phyloP scores from a whole-genome alignment of 2,113 vertebrate species.

The Rhegmatorhina hoffmannsi region DNA sequence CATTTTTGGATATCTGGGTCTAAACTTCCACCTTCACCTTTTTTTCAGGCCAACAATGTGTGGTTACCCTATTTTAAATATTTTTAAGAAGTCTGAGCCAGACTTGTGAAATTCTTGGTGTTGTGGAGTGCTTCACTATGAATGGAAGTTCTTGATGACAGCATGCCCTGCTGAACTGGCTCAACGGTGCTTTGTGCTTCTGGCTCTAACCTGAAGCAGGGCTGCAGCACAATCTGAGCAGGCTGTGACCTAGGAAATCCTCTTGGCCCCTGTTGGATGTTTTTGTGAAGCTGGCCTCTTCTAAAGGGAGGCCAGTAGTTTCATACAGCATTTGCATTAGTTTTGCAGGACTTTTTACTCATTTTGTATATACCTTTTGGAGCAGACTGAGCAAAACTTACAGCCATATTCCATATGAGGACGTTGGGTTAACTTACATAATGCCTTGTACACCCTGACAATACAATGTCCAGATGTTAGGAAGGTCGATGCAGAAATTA shows the following conservation, averaged over 20 bases:
- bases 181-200: neutral
- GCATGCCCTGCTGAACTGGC: neutral
- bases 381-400: neutral
- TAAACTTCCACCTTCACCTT: neutral
- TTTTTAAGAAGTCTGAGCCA: neutral
- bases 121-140: neutral
- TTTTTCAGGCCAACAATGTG: neutral
- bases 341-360: neutral
- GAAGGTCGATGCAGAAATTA: neutral
- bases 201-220: neutral
- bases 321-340: neutral
- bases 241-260: neutral
- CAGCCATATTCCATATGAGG: neutral
- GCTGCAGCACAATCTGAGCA: neutral
- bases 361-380: neutral
- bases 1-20: neutral
- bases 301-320: neutral
- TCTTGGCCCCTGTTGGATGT: neutral
- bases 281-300: neutral
- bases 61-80: neutral
- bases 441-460: neutral
- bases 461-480: neutral
- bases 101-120: neutral
- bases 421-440: neutral
- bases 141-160: neutral